Base-by-base conservation (phyloP, 2,888 invertebrate species). In the Taenaris catops region DNA sequence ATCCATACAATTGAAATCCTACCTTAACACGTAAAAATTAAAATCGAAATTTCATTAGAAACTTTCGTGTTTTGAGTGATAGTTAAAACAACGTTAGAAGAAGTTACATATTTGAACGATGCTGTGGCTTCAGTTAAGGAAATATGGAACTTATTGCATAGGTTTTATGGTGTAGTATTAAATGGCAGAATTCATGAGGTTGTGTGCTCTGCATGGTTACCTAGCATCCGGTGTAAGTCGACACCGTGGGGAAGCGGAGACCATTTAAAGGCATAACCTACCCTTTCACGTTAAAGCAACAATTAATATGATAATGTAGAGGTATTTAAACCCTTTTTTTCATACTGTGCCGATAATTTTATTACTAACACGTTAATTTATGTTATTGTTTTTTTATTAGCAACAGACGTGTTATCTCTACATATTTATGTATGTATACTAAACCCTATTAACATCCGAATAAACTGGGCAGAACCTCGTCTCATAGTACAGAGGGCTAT, bases 211-310 rank as follows among this genome's bases (percentile, higher is more conserved):
- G 65, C 68, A 65, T 72, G 69, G 75, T 70, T 67, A 69, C 65
- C 58, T 62, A 63, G 55, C 68, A 78, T 81, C 80, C 80, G 76
- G 79, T 74, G 79, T 78, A 81, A 81, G 60, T 43, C 63, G 71
- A 80, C 66, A 74, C 69, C 81, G 79, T 80, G 80, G 81, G 81
- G 81, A 80, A 76, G 64, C 65, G 58, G 55, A 47, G 53, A 51
- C 49, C 57, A 61, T 67, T 68, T 64, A 47, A 53, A 58, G 49
- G 50, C 55, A 56, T 58, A 56, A 56, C 48, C 57, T 62, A 32
- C 32, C 32, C 32, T 32, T 32, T 32, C 24, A 63, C 55, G 59
- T 43, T 10, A 42, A 28, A 37, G 18, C 34, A 34, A 27, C 37
- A 26, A 33, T 41, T 36, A 18, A 27, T 29, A 33, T 34, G 11